A percentile compares a stretch with the other conserved stretches of the same genome.
Evolutionary conservation across 2,888 invertebrate genomes (phyloP).

Genomic region (Drosophila cracens): DNA sequence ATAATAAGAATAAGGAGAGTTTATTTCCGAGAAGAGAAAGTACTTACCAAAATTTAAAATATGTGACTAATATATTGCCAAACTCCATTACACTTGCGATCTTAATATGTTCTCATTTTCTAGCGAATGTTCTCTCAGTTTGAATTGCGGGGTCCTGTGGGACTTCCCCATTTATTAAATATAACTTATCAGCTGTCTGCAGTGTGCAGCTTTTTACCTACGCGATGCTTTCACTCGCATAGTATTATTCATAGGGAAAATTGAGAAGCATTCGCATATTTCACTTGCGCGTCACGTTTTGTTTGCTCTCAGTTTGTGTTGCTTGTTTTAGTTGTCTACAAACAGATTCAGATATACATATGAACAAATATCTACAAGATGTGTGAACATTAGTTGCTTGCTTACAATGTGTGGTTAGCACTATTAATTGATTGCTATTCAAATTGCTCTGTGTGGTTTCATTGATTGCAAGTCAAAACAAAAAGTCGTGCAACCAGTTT

Average conservation of each 20-base stretch:
- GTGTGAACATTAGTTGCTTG: conserved; percentile 15
- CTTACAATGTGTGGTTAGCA: conserved; percentile 30
- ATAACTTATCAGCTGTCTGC: conserved; percentile 20
- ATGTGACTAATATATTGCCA: not conserved
- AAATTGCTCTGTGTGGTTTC: conserved; percentile 47
- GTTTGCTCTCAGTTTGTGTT: conserved; percentile 22
- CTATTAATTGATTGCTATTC: conserved; percentile 47
- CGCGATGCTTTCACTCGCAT: conserved; percentile 5
- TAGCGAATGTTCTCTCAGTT: not conserved
- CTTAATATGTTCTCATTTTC: not conserved
- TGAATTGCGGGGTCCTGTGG: not conserved
- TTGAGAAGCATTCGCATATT: conserved; percentile 31
- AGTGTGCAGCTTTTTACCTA: conserved; percentile 1
- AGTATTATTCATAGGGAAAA: conserved; percentile 50
- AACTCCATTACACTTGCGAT: not conserved
- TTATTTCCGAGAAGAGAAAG: not conserved
- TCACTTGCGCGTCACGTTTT: conserved; percentile 17
- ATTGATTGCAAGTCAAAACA: conserved; percentile 33
- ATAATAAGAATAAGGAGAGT: not conserved
- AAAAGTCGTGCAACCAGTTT: conserved; percentile 63
- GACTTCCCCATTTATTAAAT: not conserved
- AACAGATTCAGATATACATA: conserved; percentile 19
- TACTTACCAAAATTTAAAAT: not conserved
- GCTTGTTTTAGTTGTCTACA: conserved; percentile 12
- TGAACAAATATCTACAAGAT: conserved; percentile 5